A percentile compares a stretch with the other conserved stretches of the same genome.
Evolutionary conservation across 1,140 invertebrate species (phyloP).

Genomic region (Microplitis demolitor): DNA sequence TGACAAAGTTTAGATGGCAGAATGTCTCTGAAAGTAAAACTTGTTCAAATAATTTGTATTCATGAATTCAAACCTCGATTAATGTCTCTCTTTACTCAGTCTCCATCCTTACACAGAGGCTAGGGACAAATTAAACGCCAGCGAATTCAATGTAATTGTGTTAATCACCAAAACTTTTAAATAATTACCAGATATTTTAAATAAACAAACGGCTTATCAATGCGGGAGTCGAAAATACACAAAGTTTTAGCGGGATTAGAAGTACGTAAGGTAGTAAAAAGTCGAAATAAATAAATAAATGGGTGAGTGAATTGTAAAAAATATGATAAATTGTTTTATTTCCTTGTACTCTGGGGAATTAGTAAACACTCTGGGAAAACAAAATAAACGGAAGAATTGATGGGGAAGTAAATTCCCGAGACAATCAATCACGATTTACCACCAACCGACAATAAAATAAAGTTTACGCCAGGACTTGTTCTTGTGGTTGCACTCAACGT

Average conservation of each 20-base stretch:
- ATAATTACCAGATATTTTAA: not conserved
- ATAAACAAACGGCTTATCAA: not conserved
- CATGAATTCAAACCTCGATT: conserved; percentile 44
- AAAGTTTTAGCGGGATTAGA: not conserved
- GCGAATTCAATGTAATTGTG: conserved; percentile 15
- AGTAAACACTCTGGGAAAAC: too few relatives aligned
- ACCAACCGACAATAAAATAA: too few relatives aligned
- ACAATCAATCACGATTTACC: too few relatives aligned
- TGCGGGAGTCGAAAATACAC: not conserved
- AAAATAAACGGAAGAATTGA: too few relatives aligned
- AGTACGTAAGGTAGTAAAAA: not conserved
- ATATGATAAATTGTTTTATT: not conserved
- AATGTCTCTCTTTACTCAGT: conserved; percentile 10
- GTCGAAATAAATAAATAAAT: not conserved
- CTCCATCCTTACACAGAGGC: not conserved
- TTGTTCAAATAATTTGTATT: conserved; percentile 43
- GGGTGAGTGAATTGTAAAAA: not conserved
- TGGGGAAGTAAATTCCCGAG: too few relatives aligned
- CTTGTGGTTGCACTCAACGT: too few relatives aligned
- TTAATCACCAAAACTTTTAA: conserved; percentile 7
- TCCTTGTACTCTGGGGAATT: too few relatives aligned
- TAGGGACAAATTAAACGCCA: conserved; percentile 5
- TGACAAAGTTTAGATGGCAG: not conserved
- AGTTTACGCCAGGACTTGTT: too few relatives aligned
- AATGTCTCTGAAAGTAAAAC: conserved; percentile 38